Evolutionary conservation across 2,888 invertebrate species (phyloP).

Genomic region (Hipparchia sbordonii): DNA sequence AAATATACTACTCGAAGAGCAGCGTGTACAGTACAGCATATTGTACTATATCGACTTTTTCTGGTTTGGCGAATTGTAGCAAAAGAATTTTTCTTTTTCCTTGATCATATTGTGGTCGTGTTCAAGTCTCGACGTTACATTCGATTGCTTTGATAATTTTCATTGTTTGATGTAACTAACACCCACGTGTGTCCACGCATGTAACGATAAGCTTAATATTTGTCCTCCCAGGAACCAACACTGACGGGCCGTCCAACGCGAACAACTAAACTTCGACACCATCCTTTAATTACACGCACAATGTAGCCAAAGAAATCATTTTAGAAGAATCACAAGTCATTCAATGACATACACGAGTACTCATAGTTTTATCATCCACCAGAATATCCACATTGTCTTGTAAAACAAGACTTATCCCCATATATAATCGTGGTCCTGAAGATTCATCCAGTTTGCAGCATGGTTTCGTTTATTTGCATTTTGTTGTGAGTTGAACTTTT

Average conservation of each 20-base stretch:
- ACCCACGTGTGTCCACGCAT: conserved; percentile 72
- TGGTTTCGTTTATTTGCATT: conserved; percentile 79
- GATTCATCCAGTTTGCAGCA: conserved; percentile 68
- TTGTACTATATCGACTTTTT: no score
- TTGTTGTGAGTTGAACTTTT: conserved; percentile 76
- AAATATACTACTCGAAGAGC: no score
- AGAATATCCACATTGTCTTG: neutral
- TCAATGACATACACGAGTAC: conserved; percentile 4
- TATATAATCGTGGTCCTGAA: conserved; percentile 61
- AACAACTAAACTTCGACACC: conserved; percentile 59
- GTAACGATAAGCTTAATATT: conserved; percentile 76
- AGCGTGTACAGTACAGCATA: no score
- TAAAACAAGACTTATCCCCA: neutral
- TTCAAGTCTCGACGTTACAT: neutral
- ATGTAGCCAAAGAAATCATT: conserved; percentile 28
- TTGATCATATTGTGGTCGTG: no score
- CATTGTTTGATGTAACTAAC: conserved; percentile 44
- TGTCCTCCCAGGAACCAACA: conserved; percentile 80
- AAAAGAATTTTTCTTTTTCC: neutral
- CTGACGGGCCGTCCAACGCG: conserved; percentile 72
- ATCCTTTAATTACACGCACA: conserved; percentile 38
- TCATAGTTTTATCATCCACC: conserved; percentile 23
- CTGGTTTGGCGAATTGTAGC: no score
- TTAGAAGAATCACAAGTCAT: conserved; percentile 7
- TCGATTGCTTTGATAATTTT: conserved; percentile 32